Percentiles rank a stretch among this genome's conserved stretches.
phyloP scores from a whole-genome alignment of 2,888 invertebrate species.

The Dasysyrphus tricinctus region DNA sequence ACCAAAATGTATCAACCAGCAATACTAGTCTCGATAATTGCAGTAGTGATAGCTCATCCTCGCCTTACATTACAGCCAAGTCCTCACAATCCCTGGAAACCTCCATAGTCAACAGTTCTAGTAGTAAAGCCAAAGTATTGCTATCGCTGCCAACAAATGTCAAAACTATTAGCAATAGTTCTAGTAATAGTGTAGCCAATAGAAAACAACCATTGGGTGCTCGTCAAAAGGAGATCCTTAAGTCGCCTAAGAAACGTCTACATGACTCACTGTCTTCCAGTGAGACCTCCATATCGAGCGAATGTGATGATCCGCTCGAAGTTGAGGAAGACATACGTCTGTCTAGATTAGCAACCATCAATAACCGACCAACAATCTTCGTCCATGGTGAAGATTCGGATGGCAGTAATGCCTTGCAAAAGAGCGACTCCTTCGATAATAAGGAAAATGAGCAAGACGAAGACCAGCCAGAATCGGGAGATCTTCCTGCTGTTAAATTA shows the following conservation, averaged over 20 bases:
- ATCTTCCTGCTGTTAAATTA: slow-evolving; percentile 88
- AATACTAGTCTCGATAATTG: slow-evolving; percentile 69
- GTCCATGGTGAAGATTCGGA: slow-evolving; percentile 14
- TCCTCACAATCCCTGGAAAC: slow-evolving; percentile 50
- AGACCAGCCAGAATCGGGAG: slow-evolving; percentile 77
- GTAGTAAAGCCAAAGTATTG: slow-evolving; percentile 75
- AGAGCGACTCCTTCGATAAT: slow-evolving; percentile 72
- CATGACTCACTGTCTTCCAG: slow-evolving; percentile 80
- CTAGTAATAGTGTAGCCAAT: slow-evolving; percentile 49
- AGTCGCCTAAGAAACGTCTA: slow-evolving; percentile 75
- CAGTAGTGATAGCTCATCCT: slow-evolving; percentile 57
- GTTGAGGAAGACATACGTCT: slow-evolving; percentile 63
- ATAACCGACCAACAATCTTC: slow-evolving; percentile 9
- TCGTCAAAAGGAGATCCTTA: slow-evolving; percentile 37
- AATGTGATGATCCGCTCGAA: slow-evolving; percentile 80
- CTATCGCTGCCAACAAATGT: slow-evolving; percentile 76
- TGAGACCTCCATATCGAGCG: slow-evolving; percentile 82
- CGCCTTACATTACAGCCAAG: slow-evolving; percentile 62
- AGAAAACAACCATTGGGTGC: slow-evolving; percentile 41
- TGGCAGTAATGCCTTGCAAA: slow-evolving; percentile 14
- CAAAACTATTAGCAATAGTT: slow-evolving; percentile 50
- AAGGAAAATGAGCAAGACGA: slow-evolving; percentile 77
- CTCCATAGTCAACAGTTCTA: slow-evolving; percentile 60
- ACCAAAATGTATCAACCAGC: slow-evolving; percentile 44
- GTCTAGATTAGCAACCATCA: slow-evolving; percentile 19